Base-by-base conservation (phyloP, 2,888 invertebrate genomes). In the Nasonovia ribisnigri region DNA sequence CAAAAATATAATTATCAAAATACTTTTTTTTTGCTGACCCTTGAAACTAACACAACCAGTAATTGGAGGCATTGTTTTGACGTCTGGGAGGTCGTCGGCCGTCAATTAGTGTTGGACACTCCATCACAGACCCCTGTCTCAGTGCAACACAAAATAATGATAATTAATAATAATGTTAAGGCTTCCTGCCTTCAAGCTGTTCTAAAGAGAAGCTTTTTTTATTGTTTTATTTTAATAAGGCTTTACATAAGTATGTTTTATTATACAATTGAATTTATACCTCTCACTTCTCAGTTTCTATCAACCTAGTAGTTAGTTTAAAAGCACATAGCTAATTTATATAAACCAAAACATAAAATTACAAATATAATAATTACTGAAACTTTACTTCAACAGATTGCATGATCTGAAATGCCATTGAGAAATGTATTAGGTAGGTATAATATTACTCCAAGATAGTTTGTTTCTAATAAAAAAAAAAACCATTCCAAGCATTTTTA, bases 101-200 rank as follows among this genome's bases (percentile, higher is more conserved):
- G 93, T 93, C 93, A 93, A 93, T 93, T 93, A 93, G 90, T 84
- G 93, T 93, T 93, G 93, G 93, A 93, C 90, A 93, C 93, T 93
- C 93, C 93, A 93, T 93, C 93, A 93, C 84, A 42, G 84, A 67
- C 51, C 89, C 84, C 54, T 84, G 84, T 86, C 90, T 60, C 48
- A 24, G 48, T 67, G 77, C 86, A 90, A 60, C 26, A 51, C 77
- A 46, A 93, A 93, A 89, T 89, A 93, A 93, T 90, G 42, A 90
- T 93, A 93, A 90, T 90, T 90, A 90, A 89, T 93, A 93, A 93
- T 93, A 90, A 90, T 60, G 93, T 93, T 93, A 60, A 90, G 29
- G 54, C 36, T 84, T 42, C 57, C 48, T 48, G 84, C 88, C 54
- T 84, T 88, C 88, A 92, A 92, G 89, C 88, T 89, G n/a, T 92